Evolutionary conservation across 35 echinoderm and acorn worm species (phyloP).

Genomic region (Lytechinus pictus): DNA sequence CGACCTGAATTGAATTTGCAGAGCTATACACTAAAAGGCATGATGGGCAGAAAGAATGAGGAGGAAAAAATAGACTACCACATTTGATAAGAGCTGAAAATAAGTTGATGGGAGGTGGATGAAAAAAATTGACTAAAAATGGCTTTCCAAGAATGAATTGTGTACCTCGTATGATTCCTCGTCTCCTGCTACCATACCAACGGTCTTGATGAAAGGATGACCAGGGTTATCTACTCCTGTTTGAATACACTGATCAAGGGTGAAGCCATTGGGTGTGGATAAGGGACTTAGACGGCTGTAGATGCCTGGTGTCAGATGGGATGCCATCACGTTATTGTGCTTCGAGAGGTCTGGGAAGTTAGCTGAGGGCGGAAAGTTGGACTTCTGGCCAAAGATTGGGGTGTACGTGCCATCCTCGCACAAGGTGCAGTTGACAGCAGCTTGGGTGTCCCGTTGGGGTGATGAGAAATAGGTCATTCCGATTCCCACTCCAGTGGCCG

Average conservation of each 20-base stretch:
- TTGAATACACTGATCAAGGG: constrained; percentile 90
- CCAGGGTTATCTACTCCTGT: constrained; percentile 99
- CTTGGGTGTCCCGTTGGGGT: constrained; percentile 39
- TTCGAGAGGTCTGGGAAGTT: constrained; percentile 90
- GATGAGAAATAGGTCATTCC: background rate
- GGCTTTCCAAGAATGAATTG: background rate
- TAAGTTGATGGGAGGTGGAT: background rate
- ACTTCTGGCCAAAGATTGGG: constrained; percentile 19
- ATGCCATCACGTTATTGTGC: constrained; percentile 97
- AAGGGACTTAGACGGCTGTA: constrained; percentile 74
- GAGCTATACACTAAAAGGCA: background rate
- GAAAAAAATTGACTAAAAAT: background rate
- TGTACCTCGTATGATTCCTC: constrained; percentile 94
- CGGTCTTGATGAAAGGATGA: constrained; percentile 99
- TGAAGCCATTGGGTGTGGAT: constrained; percentile 83
- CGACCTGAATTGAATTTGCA: too few relatives aligned
- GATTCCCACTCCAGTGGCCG: constrained; percentile 34
- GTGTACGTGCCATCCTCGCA: constrained; percentile 8
- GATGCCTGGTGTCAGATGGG: constrained; percentile 80
- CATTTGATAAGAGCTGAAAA: background rate
- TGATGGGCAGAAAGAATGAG: background rate
- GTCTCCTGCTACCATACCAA: constrained; percentile 95
- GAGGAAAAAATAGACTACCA: background rate
- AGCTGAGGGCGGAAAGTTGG: constrained; percentile 74
- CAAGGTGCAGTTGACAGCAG: background rate